Percentiles rank a stretch among this genome's conserved stretches.
Conservation (phyloP, 2,797 vertebrate species). For the Sebastes paucispinis region DNA sequence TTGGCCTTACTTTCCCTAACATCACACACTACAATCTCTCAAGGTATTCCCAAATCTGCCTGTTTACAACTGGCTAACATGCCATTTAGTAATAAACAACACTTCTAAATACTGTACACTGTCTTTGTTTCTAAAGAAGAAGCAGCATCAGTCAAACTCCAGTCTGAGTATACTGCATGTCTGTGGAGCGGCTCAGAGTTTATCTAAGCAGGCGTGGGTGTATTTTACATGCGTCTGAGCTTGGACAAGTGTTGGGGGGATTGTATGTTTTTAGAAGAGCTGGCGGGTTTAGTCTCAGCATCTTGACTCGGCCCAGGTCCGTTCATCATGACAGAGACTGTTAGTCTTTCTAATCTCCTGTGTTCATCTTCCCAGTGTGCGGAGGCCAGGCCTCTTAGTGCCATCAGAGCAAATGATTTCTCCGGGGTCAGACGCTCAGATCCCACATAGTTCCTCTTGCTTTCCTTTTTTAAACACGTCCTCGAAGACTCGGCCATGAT, state of each 20-base stretch:
- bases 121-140: constrained; percentile 36
- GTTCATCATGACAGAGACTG: constrained; percentile 80
- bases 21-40: not conserved
- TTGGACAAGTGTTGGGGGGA: constrained; percentile 56
- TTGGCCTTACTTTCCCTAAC: not conserved
- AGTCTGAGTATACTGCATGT: constrained; percentile 38
- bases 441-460: constrained; percentile 59
- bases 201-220: constrained; percentile 57
- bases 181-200: constrained; percentile 49
- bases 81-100: constrained; percentile 36
- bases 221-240: constrained; percentile 49
- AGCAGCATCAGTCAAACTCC: constrained; percentile 54
- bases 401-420: constrained; percentile 72
- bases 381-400: constrained; percentile 48
- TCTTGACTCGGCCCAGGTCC: constrained; percentile 66
- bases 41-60: constrained; percentile 6
- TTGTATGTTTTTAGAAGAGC: constrained; percentile 79
- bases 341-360: constrained; percentile 79
- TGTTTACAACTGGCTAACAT: constrained; percentile 17
- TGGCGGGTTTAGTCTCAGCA: constrained; percentile 73
- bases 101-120: constrained; percentile 13
- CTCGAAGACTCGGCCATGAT: constrained; percentile 33
- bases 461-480: constrained; percentile 35
- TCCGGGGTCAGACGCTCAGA: constrained; percentile 61
- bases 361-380: constrained; percentile 72